Evolutionary conservation across 2,888 invertebrate genomes (phyloP).

Genomic region (Diarsia dahlii): DNA sequence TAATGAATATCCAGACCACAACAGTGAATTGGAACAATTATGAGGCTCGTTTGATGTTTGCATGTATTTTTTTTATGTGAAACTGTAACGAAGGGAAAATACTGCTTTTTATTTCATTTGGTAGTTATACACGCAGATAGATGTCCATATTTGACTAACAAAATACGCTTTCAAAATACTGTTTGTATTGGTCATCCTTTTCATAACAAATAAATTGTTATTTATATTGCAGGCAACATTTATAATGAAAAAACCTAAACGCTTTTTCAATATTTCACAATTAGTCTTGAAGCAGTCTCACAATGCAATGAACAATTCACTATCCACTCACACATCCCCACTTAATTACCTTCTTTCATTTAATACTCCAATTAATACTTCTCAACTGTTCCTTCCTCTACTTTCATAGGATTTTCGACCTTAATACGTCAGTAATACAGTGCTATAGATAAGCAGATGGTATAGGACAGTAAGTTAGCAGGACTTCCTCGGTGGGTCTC

Average conservation of each 20-base stretch:
- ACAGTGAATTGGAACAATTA: slow-evolving; percentile 63
- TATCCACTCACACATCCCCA: slow-evolving; percentile 37
- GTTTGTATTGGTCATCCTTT: not conserved
- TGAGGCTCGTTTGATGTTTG: slow-evolving; percentile 47
- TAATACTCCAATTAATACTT: slow-evolving; percentile 55
- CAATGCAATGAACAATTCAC: slow-evolving; percentile 36
- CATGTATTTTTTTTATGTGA: slow-evolving; percentile 26
- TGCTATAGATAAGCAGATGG: slow-evolving; percentile 46
- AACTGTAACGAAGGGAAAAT: not conserved
- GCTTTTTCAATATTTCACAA: slow-evolving; percentile 7
- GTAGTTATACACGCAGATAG: not conserved
- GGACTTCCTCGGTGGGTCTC: slow-evolving; percentile 57
- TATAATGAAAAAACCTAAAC: not conserved
- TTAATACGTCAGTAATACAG: slow-evolving; percentile 27
- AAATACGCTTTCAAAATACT: not conserved
- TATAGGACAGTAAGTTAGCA: slow-evolving; percentile 50
- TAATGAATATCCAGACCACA: slow-evolving; percentile 67
- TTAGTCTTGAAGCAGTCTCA: slow-evolving; percentile 16
- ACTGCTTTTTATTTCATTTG: slow-evolving; percentile 6
- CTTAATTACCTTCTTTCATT: slow-evolving; percentile 50
- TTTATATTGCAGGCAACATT: not conserved
- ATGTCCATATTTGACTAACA: not conserved
- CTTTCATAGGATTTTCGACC: slow-evolving; percentile 27
- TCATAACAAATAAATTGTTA: not conserved
- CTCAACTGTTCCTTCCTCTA: slow-evolving; percentile 14